Evolutionary conservation across 2,888 invertebrate species (phyloP).

Genomic region (Chrysodeixis includens): DNA sequence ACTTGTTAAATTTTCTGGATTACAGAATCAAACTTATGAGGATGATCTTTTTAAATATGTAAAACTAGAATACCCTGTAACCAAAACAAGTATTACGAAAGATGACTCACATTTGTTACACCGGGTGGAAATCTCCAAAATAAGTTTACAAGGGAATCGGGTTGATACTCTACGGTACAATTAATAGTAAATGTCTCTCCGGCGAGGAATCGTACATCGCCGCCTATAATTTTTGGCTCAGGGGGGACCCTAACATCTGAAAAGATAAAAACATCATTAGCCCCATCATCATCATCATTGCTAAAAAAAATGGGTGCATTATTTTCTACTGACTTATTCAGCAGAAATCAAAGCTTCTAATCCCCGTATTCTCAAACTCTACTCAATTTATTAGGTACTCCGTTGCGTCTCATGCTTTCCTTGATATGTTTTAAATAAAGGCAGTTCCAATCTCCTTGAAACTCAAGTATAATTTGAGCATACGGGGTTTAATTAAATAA

Average conservation of each 20-base stretch:
- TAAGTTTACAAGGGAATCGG: slow-evolving; percentile 67
- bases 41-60: too few species aligned
- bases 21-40: too few species aligned
- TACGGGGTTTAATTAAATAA: not conserved
- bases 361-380: not conserved
- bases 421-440: not conserved
- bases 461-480: not conserved
- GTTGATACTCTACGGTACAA: slow-evolving; percentile 71
- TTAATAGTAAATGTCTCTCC: slow-evolving; percentile 78
- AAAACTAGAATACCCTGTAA: not conserved
- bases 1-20: too few species aligned
- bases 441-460: not conserved
- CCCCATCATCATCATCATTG: not conserved
- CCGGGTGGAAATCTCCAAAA: slow-evolving; percentile 67
- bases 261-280: slow-evolving; percentile 31
- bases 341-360: not conserved
- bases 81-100: not conserved
- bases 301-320: not conserved
- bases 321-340: not conserved
- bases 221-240: slow-evolving; percentile 61
- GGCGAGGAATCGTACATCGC: slow-evolving; percentile 64
- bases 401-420: not conserved
- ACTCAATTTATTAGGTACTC: not conserved
- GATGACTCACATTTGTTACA: slow-evolving; percentile 59
- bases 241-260: slow-evolving; percentile 63